A percentile compares a stretch with the other conserved stretches of the same genome.
phyloP scores from a whole-genome alignment of 1,140 invertebrate species.

The Sinonovacula constricta region DNA sequence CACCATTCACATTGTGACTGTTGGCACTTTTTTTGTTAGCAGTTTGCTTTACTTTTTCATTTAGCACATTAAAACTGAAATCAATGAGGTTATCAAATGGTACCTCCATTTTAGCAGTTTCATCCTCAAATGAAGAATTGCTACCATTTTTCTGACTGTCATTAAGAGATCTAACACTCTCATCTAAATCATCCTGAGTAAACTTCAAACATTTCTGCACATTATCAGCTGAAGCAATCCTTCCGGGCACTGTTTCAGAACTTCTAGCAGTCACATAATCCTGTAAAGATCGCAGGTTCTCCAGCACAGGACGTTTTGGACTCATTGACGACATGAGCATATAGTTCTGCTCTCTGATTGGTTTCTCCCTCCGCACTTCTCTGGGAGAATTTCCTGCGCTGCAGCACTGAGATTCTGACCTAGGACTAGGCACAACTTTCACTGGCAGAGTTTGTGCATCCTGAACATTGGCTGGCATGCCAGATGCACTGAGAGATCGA shows the following conservation, averaged over 20 bases:
- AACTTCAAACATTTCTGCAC: slow-evolving; percentile 18
- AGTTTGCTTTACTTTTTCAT: neutral
- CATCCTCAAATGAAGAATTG: neutral
- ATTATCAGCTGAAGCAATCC: neutral
- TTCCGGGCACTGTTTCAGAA: slow-evolving; percentile 5
- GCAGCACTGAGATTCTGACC: slow-evolving; percentile 27
- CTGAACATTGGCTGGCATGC: too few relatives aligned
- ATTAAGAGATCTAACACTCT: neutral
- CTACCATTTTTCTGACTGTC: too few relatives aligned
- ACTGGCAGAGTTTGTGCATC: too few relatives aligned
- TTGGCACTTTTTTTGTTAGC: slow-evolving; percentile 38
- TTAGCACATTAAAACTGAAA: slow-evolving; percentile 16
- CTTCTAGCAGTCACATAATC: slow-evolving; percentile 49
- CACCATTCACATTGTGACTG: slow-evolving; percentile 19
- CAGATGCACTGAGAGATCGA: slow-evolving; percentile 57
- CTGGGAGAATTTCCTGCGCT: slow-evolving; percentile 52
- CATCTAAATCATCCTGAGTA: slow-evolving; percentile 10
- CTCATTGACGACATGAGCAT: slow-evolving; percentile 55
- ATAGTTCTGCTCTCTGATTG: slow-evolving; percentile 62
- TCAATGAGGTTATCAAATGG: slow-evolving; percentile 48
- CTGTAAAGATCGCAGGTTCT: slow-evolving; percentile 58
- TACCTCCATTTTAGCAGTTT: slow-evolving; percentile 18
- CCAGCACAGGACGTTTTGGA: slow-evolving; percentile 46
- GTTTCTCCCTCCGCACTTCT: slow-evolving; percentile 24
- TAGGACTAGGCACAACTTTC: neutral